Percentiles rank a stretch among this genome's conserved stretches.
Conservation (phyloP, 2,113 vertebrate species). For the Chelonoidis abingdonii region DNA sequence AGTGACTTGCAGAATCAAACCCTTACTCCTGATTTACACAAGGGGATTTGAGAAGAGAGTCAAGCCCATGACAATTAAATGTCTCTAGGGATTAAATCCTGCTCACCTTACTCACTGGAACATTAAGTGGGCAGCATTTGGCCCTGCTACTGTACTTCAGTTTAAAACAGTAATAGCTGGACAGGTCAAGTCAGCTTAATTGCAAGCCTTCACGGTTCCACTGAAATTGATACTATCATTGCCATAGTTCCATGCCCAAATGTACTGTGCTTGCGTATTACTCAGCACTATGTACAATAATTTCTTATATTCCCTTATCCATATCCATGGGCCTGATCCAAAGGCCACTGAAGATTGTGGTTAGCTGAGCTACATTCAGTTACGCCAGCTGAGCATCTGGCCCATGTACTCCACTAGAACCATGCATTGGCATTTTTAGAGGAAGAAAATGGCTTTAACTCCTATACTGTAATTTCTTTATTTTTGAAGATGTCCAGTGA, state of each 20-base stretch:
- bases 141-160: neutral
- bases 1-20: neutral
- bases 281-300: neutral
- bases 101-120: neutral
- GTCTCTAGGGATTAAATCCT: neutral
- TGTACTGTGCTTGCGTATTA: neutral
- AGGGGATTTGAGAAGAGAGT: neutral
- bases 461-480: neutral
- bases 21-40: neutral
- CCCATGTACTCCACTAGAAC: neutral
- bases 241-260: neutral
- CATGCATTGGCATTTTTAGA: neutral
- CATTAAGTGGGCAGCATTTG: neutral
- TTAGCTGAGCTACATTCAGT: neutral
- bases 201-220: neutral
- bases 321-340: neutral
- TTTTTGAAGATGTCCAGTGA: conserved; percentile 44
- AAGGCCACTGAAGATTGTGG: neutral
- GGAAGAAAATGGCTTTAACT: neutral
- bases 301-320: neutral
- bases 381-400: neutral
- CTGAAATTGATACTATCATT: neutral
- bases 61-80: neutral
- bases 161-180: neutral
- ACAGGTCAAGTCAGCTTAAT: neutral